Conservation (phyloP, 2,888 invertebrate genomes). For the Biston stratarius region DNA sequence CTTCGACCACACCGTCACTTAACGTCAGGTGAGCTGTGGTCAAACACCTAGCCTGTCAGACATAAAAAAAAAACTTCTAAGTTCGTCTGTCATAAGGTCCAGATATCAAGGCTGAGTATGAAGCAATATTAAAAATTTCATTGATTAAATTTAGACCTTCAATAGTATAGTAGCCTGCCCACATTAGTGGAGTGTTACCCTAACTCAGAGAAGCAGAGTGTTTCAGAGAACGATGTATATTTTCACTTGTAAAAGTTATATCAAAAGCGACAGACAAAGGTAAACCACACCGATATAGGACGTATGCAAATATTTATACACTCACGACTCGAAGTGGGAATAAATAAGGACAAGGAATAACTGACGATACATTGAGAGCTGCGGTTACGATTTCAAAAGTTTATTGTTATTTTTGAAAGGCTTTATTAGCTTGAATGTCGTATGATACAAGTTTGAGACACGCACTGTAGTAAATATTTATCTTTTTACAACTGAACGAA, state of each 20-base stretch:
- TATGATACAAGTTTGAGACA: no score
- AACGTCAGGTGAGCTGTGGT: no score
- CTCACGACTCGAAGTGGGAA: slow-evolving; percentile 20
- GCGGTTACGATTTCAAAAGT: slow-evolving; percentile 6
- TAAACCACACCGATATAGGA: slow-evolving; percentile 45
- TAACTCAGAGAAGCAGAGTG: not conserved
- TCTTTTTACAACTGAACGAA: no score
- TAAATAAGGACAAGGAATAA: slow-evolving; percentile 34
- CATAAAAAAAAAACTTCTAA: no score
- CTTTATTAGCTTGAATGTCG: slow-evolving; percentile 1
- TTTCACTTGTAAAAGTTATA: slow-evolving; percentile 53
- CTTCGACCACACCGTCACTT: no score
- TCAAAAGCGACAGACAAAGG: slow-evolving; percentile 50
- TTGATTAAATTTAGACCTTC: no score
- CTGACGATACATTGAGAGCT: slow-evolving; percentile 23
- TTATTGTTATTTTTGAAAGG: slow-evolving; percentile 15
- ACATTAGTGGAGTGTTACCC: not conserved
- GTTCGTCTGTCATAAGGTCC: no score
- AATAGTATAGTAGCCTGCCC: not conserved
- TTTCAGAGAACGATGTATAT: slow-evolving; percentile 47
- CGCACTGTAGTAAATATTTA: no score
- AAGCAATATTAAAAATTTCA: no score
- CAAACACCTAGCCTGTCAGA: no score
- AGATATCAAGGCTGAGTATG: no score
- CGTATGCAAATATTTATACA: slow-evolving; percentile 37